A percentile compares a stretch with the other conserved stretches of the same genome.
Conservation (phyloP, 1,140 invertebrate genomes). For the Heliconius nattereri region DNA sequence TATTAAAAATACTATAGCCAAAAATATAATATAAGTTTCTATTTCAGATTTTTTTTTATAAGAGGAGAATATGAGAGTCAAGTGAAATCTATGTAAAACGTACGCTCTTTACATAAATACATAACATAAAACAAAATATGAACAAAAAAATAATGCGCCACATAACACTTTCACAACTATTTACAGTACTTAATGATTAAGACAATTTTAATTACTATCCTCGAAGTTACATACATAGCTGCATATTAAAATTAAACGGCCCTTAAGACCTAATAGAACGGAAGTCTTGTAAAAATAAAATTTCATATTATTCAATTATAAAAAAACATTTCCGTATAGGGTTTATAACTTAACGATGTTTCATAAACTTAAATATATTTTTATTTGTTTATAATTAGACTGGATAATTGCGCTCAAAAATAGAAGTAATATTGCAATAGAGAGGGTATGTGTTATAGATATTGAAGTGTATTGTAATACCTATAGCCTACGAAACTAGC, state of each 20-base stretch:
- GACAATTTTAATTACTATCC: constrained; percentile 73
- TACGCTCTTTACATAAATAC: constrained; percentile 73
- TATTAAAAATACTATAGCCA: neutral
- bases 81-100: constrained; percentile 51
- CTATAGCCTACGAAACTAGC: constrained; percentile 69
- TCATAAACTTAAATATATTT: constrained; percentile 32
- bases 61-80: constrained; percentile 11
- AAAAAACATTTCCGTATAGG: constrained; percentile 31
- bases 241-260: constrained; percentile 73
- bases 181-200: constrained; percentile 73
- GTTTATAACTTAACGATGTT: constrained; percentile 40
- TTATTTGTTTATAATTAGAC: constrained; percentile 20
- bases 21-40: neutral
- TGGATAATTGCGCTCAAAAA: constrained; percentile 23
- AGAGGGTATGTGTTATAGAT: constrained; percentile 34
- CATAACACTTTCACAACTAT: constrained; percentile 80
- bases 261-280: constrained; percentile 62
- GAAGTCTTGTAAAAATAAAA: constrained; percentile 59
- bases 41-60: neutral
- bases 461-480: constrained; percentile 59
- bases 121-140: constrained; percentile 75
- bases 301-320: constrained; percentile 32
- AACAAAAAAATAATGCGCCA: constrained; percentile 79
- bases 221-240: constrained; percentile 78
- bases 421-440: constrained; percentile 19